Evolutionary conservation across 2,113 vertebrate species (phyloP), one percentile per base, ranked within the genome.

Genomic region (Cyprinodon variegatus): DNA sequence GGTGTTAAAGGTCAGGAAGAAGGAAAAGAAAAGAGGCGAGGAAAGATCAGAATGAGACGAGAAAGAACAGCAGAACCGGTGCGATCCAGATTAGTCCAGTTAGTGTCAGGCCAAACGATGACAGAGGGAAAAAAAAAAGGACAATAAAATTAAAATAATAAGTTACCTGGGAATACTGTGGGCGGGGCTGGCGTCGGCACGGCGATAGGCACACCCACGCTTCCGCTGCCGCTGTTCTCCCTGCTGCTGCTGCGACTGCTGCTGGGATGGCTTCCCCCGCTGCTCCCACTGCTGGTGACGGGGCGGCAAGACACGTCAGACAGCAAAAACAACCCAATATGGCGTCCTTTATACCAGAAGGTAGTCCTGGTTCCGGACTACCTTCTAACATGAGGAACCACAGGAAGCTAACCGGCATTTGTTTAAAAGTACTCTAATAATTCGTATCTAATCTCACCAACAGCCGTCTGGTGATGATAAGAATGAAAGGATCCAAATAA

Each of bases 231-330:
- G 37, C 98, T 99, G 94, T 99, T 99, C 93, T 99, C 98, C 70
- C 98, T 94, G 90, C 98, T 99, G 95, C 98, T 99, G 95, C 98
- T 99, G 85, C 97, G 95, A 87, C 98, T 99, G 70, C 98, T 99
- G 14, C 98, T 99, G 4, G 97, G 97, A 86, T 99, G 98, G 90
- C 97, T 99, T 71, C 98, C 96, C 71, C 97, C 98, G 38, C 98
- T 99, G 83, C 98, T 98, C 74, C 98, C 97, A 79, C 98, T 99
- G 94, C 98, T 99, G 94, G 89, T 90, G 85, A 77, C 11, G 22
- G 69, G 76, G 76, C 82, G 88, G 92, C 80, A 92, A 77, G 70
- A 85, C 41, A 73, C 41, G 59, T 81, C 41, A 41, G 41, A 41
- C 4, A 41, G 9, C 9, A 4, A 6, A 41, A 41, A 41, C 5